Evolutionary conservation across 2,888 invertebrate genomes (phyloP), one percentile per base, ranked within the genome.

Genomic region (Tubulanus polymorphus): DNA sequence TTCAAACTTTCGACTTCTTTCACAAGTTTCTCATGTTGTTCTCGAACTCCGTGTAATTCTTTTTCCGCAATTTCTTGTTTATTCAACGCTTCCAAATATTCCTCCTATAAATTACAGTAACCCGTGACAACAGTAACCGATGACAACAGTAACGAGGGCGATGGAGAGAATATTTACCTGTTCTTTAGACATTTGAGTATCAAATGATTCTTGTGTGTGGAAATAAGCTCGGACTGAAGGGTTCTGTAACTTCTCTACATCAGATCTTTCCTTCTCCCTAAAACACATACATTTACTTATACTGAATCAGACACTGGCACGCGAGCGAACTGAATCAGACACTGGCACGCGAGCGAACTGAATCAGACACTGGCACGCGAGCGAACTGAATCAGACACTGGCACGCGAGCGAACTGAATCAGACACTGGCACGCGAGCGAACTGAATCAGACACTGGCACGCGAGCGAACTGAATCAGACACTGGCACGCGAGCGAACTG

Each of bases 61-160:
- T 77, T 76, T 63, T 78, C 73, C 1, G 75, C 74, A 3, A 77
- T 71, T 61, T 81, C 80, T 62, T 80, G 74, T 54, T 73, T 70
- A 54, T 74, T 75, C 26, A 74, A 61, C 0, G 81, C 80, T 25
- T 80, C 80, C 46, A 80, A 57, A 55, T 80, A 81, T 48, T 80
- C 80, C 51, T 77, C 71, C 72, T 81, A 69, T 12, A 51, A 29
- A 51, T 6, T 12, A 50, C 15, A 8, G 23, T 15, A 15, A 45
- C n/a, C 18, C 10, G 18, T 18, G 35, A n/a, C 35, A 12, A 35
- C 35, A 35, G 35, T 35, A 35, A 12, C 35, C 35, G 12, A 12
- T 12, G n/a, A 12, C 35, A 35, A 12, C n/a, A 35, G 12, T n/a
- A 35, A n/a, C 12, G 12, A 15, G 30, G 20, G n/a, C 37, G 23